Percentiles rank a stretch among this genome's conserved stretches.
phyloP scores from a whole-genome alignment of 2,113 vertebrate genomes.

The Bujurquina vittata region DNA sequence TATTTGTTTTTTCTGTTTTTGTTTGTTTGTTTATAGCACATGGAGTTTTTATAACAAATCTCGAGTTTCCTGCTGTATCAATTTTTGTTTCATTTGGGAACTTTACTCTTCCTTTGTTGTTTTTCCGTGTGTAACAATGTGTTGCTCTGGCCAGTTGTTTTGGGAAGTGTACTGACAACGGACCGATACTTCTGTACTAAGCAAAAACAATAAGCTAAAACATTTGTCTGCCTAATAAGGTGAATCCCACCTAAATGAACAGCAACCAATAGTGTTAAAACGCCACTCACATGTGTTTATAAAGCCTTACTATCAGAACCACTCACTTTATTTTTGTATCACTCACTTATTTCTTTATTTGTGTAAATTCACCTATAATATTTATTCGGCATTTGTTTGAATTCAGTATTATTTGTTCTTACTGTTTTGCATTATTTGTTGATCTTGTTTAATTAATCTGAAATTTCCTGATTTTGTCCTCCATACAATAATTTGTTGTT shows the following conservation, averaged over 20 bases:
- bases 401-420: background rate
- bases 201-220: background rate
- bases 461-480: conserved; percentile 34
- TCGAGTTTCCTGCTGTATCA: background rate
- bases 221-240: background rate
- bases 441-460: background rate
- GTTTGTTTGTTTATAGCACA: too few relatives aligned
- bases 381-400: background rate
- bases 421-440: background rate
- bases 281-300: background rate
- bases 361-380: background rate
- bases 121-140: background rate
- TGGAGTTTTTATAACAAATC: background rate
- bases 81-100: background rate
- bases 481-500: background rate
- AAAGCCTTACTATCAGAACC: background rate
- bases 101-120: background rate
- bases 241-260: background rate
- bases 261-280: conserved; percentile 31
- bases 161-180: background rate
- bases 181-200: conserved; percentile 3
- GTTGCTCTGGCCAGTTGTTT: background rate
- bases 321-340: background rate
- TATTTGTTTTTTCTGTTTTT: background rate
- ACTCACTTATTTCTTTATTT: background rate